Evolutionary conservation across 1,140 invertebrate species (phyloP), one percentile per base, ranked within the genome.

Genomic region (Holotrichia oblita): DNA sequence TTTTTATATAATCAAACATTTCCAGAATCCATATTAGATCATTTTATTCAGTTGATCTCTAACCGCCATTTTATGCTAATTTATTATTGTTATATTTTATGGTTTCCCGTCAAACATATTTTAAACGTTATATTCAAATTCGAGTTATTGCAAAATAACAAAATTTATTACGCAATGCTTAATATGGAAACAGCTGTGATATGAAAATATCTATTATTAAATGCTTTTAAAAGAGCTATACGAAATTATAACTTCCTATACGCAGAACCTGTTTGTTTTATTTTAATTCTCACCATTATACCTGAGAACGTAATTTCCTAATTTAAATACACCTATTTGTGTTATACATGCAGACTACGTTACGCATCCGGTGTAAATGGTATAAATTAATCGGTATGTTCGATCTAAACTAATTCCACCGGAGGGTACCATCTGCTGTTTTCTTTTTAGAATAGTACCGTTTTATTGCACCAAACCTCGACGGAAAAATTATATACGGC

Each of bases 331-430:
- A 69, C 3, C 48, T 55, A 55, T 9, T 6, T 69, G 20, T 69
- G 8, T 24, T 69, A 69, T 69, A 9, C 10, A 69, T 69, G n/a
- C 10, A 69, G 14, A 44, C 42, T 44, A 14, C 42, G 42, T 14
- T n/a, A 55, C 48, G 48, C 61, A 69, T 69, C 61, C 61, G 61
- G 61, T 34, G 61, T 69, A 69, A 69, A 69, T 69, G 17, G 27
- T 34, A 34, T 69, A 27, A 69, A 24, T 69, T 69, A 69, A 69
- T 69, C 61, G 27, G 24, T 6, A 22, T 69, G 17, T 22, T 69
- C 61, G 61, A 69, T 69, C 61, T 69, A 69, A 24, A 69, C 22
- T 48, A 48, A 48, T 48, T 48, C 20, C 2, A 20, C 61, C 22
- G n/a, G 20, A 69, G 61, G 61, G 9, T 4, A 10, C 61, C 61